Percentiles rank a stretch among this genome's conserved stretches.
phyloP scores from a whole-genome alignment of 2,113 vertebrate genomes.

The Turdus rufiventris region DNA sequence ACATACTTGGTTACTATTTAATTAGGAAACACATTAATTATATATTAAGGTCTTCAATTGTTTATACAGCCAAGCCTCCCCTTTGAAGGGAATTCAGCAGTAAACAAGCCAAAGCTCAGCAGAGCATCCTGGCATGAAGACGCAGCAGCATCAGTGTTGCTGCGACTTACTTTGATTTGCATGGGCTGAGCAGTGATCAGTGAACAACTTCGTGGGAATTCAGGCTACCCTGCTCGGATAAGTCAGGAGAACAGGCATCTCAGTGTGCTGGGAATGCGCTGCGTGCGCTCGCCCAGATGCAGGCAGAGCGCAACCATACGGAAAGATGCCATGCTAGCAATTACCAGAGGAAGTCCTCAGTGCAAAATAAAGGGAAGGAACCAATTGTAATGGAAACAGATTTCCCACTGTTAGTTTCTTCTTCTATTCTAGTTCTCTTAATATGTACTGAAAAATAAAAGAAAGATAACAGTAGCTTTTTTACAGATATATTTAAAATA shows the following conservation, averaged over 20 bases:
- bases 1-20: constrained; percentile 42
- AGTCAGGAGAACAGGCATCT: background rate
- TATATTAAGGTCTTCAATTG: constrained; percentile 16
- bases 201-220: background rate
- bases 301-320: background rate
- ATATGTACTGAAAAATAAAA: background rate
- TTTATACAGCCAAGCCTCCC: background rate
- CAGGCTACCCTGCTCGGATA: background rate
- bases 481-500: background rate
- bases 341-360: background rate
- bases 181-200: background rate
- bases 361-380: background rate
- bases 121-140: constrained; percentile 21
- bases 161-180: background rate
- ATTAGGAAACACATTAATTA: constrained; percentile 52
- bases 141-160: background rate
- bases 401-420: background rate
- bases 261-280: background rate
- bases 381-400: background rate
- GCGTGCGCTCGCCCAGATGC: background rate
- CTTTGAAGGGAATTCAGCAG: constrained; percentile 8
- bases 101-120: constrained; percentile 37
- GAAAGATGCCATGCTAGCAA: background rate
- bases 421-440: background rate
- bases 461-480: background rate